Evolutionary conservation across 2,113 vertebrate genomes (phyloP).

Genomic region (Chaenogobius annularis): DNA sequence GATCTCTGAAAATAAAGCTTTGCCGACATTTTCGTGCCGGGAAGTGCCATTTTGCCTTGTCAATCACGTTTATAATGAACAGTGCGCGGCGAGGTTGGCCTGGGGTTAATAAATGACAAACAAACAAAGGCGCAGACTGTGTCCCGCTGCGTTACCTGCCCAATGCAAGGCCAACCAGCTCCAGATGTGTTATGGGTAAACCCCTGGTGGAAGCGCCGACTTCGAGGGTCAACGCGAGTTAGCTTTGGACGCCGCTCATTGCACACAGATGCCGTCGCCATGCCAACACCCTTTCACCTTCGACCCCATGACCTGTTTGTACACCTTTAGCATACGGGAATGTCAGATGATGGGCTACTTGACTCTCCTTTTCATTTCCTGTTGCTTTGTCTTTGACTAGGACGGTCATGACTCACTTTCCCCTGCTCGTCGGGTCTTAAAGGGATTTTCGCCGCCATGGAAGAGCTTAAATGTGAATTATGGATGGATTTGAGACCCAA

Average conservation of each 20-base stretch:
- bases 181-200: constrained; percentile 79
- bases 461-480: constrained; percentile 68
- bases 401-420: constrained; percentile 35
- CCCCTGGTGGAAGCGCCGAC: constrained; percentile 60
- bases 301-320: constrained; percentile 61
- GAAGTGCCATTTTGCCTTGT: constrained; percentile 56
- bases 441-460: constrained; percentile 55
- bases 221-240: constrained; percentile 62
- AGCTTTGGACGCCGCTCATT: constrained; percentile 66
- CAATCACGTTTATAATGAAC: constrained; percentile 71
- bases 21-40: not conserved
- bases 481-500: constrained; percentile 56
- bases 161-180: constrained; percentile 66
- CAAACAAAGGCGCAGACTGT: constrained; percentile 71
- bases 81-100: constrained; percentile 51
- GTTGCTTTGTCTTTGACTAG: constrained; percentile 56
- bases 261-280: constrained; percentile 74
- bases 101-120: constrained; percentile 77
- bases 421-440: constrained; percentile 40
- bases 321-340: constrained; percentile 63
- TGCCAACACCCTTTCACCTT: constrained; percentile 61
- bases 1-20: constrained; percentile 20
- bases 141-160: constrained; percentile 64
- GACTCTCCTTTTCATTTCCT: constrained; percentile 74
- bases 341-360: constrained; percentile 71